Evolutionary conservation across 35 echinoderm and acorn worm genomes (phyloP).

Genomic region (Anneissia japonica): DNA sequence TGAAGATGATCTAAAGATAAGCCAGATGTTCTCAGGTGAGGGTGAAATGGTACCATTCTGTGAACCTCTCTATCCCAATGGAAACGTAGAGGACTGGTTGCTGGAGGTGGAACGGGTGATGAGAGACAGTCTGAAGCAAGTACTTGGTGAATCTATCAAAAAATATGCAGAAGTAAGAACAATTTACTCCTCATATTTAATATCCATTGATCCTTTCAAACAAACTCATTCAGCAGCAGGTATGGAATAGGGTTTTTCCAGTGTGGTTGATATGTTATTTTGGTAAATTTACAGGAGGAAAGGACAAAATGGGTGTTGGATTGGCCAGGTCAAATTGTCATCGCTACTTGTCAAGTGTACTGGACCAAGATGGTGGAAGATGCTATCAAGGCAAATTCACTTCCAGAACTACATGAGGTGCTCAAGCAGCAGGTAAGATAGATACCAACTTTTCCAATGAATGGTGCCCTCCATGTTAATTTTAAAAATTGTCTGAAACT

Average conservation of each 20-base stretch:
- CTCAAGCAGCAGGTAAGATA: conserved; percentile 79
- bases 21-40: conserved; percentile 95
- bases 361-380: conserved; percentile 99
- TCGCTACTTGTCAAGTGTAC: conserved; percentile 90
- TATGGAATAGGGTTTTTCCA: too few relatives aligned
- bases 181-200: not conserved
- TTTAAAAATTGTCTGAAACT: too few relatives aligned
- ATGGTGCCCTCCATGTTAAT: too few relatives aligned
- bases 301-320: conserved; percentile 86
- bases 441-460: too few relatives aligned
- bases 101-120: conserved; percentile 92
- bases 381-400: conserved; percentile 53
- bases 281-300: not conserved
- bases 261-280: too few relatives aligned
- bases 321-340: conserved; percentile 99
- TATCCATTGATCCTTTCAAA: too few relatives aligned
- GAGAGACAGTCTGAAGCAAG: conserved; percentile 76
- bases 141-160: conserved; percentile 49
- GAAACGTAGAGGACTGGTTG: conserved; percentile 96
- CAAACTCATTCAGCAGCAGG: too few relatives aligned
- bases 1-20: conserved; percentile 94
- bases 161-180: conserved; percentile 57
- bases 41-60: conserved; percentile 86
- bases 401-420: conserved; percentile 47
- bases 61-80: conserved; percentile 75